These are phyloP conservation scores for Zenarchopterus dispar DNA, from an alignment of 2,797 vertebrate species.

Conservation along the genomic window DNA sequence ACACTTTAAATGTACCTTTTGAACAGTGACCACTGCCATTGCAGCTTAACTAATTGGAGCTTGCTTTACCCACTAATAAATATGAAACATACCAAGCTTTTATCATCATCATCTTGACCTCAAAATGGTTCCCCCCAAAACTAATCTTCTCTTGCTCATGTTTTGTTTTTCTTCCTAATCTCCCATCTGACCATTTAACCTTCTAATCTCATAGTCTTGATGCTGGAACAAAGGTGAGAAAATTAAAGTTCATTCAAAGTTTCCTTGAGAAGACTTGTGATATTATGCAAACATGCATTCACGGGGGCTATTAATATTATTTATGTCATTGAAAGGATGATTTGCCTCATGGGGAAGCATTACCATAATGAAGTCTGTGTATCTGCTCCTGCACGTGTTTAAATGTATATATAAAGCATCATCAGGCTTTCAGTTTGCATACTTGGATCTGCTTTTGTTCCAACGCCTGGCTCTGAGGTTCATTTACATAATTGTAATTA, in stretches of 20 bases:
- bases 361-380: constrained; percentile 35
- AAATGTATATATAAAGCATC: constrained; percentile 39
- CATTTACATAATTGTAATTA: constrained; percentile 83
- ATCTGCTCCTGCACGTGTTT: constrained; percentile 18
- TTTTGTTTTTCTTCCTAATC: constrained; percentile 36
- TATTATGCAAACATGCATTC: constrained; percentile 19
- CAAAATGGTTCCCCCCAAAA: constrained; percentile 31
- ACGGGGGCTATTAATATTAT: constrained; percentile 14
- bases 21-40: constrained; percentile 1
- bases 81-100: constrained; percentile 34
- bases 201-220: constrained; percentile 46
- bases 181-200: constrained; percentile 39
- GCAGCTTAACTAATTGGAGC: constrained; percentile 25
- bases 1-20: background rate
- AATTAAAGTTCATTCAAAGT: constrained; percentile 48
- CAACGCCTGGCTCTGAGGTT: constrained; percentile 39
- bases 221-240: constrained; percentile 33
- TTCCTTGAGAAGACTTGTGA: constrained; percentile 35
- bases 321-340: constrained; percentile 37
- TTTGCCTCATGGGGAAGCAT: constrained; percentile 38
- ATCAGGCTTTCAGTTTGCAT: constrained; percentile 44
- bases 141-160: constrained; percentile 26
- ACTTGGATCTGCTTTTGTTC: constrained; percentile 63
- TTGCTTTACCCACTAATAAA: constrained; percentile 40
- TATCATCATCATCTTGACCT: constrained; percentile 46